These are phyloP conservation scores for Sialia sialis DNA, from an alignment of 2,113 vertebrate genomes.

Conservation along the genomic window DNA sequence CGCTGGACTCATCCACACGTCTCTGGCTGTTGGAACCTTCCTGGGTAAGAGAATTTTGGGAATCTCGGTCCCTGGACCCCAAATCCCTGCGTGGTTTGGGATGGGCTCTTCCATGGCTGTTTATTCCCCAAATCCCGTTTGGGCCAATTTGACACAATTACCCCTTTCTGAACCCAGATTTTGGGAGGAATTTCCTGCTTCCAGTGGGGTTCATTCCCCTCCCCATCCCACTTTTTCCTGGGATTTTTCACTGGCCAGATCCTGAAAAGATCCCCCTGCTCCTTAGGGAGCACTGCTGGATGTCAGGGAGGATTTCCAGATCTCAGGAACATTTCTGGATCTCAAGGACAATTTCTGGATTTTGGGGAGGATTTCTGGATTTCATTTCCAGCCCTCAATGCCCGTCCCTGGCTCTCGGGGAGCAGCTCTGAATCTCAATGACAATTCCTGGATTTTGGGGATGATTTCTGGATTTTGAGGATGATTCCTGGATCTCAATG, in stretches of 20 bases:
- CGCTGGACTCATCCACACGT: not conserved
- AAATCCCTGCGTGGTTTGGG: rapidly evolving
- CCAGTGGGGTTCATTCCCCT: rapidly evolving
- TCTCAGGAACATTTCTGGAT: too few species aligned
- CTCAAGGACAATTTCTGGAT: too few species aligned
- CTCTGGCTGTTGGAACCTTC: not conserved
- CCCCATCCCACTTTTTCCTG: rapidly evolving
- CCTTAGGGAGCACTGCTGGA: not conserved
- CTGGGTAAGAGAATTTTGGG: constrained; percentile 63
- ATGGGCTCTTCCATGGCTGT: rapidly evolving
- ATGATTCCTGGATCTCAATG: too few species aligned
- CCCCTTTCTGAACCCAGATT: not conserved
- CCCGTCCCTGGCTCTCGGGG: too few species aligned
- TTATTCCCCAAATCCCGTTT: rapidly evolving
- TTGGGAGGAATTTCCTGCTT: not conserved
- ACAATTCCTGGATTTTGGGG: too few species aligned
- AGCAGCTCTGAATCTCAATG: too few species aligned
- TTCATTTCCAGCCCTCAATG: too few species aligned
- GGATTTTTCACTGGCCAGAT: not conserved
- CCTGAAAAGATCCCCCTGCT: not conserved
- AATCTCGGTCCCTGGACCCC: rapidly evolving
- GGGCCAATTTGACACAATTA: rapidly evolving
- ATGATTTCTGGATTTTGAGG: too few species aligned
- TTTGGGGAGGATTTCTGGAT: rapidly evolving
- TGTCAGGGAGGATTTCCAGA: rapidly evolving